phyloP scores from a whole-genome alignment of 35 echinoderm and acorn worm genomes.

The Holothuria glaberrima region DNA sequence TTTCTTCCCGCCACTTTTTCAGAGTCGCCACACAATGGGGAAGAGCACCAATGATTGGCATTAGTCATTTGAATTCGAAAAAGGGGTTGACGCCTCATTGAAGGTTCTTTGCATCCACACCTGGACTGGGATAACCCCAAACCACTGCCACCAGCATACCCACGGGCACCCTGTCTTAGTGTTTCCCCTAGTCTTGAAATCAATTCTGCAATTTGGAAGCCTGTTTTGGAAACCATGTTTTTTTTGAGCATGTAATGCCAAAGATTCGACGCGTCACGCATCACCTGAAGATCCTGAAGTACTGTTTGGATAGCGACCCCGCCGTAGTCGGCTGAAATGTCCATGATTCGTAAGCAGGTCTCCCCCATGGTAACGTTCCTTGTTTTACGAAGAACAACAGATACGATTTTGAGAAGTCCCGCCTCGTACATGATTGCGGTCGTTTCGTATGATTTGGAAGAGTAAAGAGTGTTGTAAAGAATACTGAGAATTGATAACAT shows the following conservation, averaged over 20 bases:
- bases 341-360: constrained; percentile 78
- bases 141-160: constrained; percentile 69
- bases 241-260: constrained; percentile 81
- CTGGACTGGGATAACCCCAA: constrained; percentile 34
- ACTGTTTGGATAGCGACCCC: constrained; percentile 70
- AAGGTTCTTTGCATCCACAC: constrained; percentile 46
- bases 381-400: constrained; percentile 73
- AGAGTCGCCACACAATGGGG: constrained; percentile 63
- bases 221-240: constrained; percentile 81
- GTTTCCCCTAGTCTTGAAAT: constrained; percentile 81
- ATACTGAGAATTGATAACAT: constrained; percentile 76
- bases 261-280: constrained; percentile 75
- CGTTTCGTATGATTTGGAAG: constrained; percentile 62
- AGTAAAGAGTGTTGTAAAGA: constrained; percentile 79
- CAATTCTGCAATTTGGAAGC: constrained; percentile 84
- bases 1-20: constrained; percentile 69
- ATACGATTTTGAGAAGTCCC: constrained; percentile 69
- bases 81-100: constrained; percentile 57
- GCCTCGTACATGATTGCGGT: constrained; percentile 63
- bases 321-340: constrained; percentile 78
- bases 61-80: constrained; percentile 68
- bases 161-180: constrained; percentile 69
- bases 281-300: constrained; percentile 83
- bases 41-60: constrained; percentile 83
- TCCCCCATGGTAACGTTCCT: constrained; percentile 74